These are phyloP conservation scores for Desmodus rotundus DNA, from an alignment of 2,113 vertebrate species.

Conservation along the genomic window DNA sequence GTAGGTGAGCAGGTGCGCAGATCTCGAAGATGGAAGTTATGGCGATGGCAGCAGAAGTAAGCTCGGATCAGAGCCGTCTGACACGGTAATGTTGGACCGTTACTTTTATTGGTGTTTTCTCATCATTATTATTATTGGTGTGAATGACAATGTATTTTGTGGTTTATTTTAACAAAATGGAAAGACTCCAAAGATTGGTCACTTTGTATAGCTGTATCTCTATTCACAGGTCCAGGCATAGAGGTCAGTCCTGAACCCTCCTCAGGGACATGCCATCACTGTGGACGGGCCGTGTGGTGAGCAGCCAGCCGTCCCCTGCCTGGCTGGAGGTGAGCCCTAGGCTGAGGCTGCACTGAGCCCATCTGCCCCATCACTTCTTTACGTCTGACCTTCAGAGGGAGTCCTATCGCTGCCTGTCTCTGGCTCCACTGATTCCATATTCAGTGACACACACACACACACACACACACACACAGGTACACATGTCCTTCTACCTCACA, in stretches of 20 bases:
- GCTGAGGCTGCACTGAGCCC: not conserved
- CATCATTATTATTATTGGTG: not conserved
- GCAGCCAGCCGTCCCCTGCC: too few species aligned
- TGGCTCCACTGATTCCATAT: not conserved
- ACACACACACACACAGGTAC: accelerated
- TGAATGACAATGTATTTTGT: not conserved
- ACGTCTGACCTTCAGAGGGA: not conserved
- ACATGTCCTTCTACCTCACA: too few species aligned
- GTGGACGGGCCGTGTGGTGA: accelerated
- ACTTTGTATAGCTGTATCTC: not conserved
- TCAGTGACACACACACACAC: not conserved
- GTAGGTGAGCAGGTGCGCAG: not conserved
- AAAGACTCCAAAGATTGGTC: not conserved
- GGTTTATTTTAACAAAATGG: not conserved
- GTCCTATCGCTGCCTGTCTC: not conserved
- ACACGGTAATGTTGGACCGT: not conserved
- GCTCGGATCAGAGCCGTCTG: not conserved
- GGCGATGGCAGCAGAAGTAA: not conserved
- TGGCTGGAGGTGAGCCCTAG: too few species aligned
- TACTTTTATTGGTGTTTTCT: not conserved
- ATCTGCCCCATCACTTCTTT: not conserved
- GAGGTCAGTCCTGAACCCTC: not conserved
- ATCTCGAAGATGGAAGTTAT: not conserved
- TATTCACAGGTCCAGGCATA: not conserved
- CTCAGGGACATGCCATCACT: not conserved